Evolutionary conservation across 2,113 vertebrate genomes (phyloP), one percentile per base, ranked within the genome.

Genomic region (Salvelinus sp.): DNA sequence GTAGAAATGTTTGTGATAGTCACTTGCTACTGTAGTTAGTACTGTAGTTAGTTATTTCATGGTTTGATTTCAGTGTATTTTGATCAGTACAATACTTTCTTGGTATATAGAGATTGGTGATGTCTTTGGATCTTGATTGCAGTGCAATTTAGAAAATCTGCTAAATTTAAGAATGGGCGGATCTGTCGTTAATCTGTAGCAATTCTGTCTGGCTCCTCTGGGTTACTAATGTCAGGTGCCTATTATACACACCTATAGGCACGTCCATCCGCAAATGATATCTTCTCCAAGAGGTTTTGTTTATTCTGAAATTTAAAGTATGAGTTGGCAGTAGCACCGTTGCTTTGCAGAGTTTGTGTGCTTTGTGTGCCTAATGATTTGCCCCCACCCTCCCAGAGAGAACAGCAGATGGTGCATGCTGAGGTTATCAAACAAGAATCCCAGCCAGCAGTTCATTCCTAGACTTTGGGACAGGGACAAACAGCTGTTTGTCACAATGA

Each of bases 111-210:
- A 44, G 38, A 44, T 44, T 44, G 38, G 38, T 44, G 38, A 44
- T 44, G 38, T 44, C 38, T 44, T 44, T 44, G 38, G 38, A 44
- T 44, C 38, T 12, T 44, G 9, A 44, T 10, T 44, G 9, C 38
- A 44, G 9, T 44, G 38, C 38, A 44, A 44, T 63, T 73, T 84
- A 82, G 79, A 84, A 78, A 74, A 62, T 1, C 7, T 58, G 82
- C 82, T 73, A 76, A 78, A 20, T 70, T 10, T 79, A 47, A 9
- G 7, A 74, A 73, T 88, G 81, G 78, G 79, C 75, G 82, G 83
- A 80, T 44, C 60, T 38, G n/a, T 71, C 47, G 76, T 77, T 89
- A 86, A 89, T 87, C 86, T 82, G 76, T 33, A 76, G 81, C 73
- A 82, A 82, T 72, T 83, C 63, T 74, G 78, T 83, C 82, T 74